Base-by-base conservation (phyloP, 2,113 vertebrate species). In the Xiphophorus maculatus region DNA sequence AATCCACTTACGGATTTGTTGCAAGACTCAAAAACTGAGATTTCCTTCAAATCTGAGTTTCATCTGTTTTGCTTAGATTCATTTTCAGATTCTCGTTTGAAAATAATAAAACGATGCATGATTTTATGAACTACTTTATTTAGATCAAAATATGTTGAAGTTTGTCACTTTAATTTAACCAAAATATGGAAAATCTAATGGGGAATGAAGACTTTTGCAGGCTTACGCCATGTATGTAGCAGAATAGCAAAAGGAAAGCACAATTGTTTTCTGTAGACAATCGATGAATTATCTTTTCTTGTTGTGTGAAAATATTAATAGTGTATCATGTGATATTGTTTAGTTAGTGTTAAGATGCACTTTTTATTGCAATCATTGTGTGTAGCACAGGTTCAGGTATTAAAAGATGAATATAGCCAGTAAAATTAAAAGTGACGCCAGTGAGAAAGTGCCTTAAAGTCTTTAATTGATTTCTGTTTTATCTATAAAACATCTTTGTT, bases 221-320 rank as follows among this genome's bases (percentile, higher is more conserved):
- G 17, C 15, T 48, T 37, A 37, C 0, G 35, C 10, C 35, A 3
- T 11, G 3, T 58, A 58, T 58, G 51, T 58, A 58, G 51, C 19
- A 54, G 19, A 25, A n/a, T 54, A 25, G 15, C 17, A 48, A 10
- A 7, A 58, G 3, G 22, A 58, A n/a, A 58, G 51, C 9, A 25
- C 17, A 58, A 10, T 58, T 10, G 8, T 44, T 62, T 76, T 80
- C 76, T 74, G 17, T 70, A 76, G 62, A 54, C 81, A 66, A 44
- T 73, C 40, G 80, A 42, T 75, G 29, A 74, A 64, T 58, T 25
- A 58, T 30, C 48, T 68, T 70, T 44, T 73, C n/a, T 67, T 64
- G 73, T 76, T 27, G 58, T 51, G 69, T 85, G 28, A 22, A 62
- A n/a, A 51, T 68, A 17, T 71, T 79, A 61, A 40, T 65, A 17